A percentile compares a stretch with the other conserved stretches of the same genome.
These are phyloP conservation scores for Apamea crenata DNA, from an alignment of 2,888 invertebrate species.

Conservation along the genomic window DNA sequence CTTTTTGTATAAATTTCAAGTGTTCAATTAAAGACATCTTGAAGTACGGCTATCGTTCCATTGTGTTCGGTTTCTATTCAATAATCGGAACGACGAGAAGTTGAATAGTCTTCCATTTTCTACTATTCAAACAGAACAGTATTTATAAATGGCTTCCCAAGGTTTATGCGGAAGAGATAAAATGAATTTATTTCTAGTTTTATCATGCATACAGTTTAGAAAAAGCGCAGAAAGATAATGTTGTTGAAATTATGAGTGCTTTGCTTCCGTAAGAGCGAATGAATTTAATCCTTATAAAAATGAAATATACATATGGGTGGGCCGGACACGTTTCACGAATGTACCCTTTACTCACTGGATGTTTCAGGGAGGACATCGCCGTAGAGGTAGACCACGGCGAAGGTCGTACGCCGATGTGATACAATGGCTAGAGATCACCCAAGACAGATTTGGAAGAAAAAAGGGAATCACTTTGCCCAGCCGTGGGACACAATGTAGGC, in stretches of 20 bases:
- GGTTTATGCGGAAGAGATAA: conserved; percentile 7
- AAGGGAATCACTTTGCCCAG: too few species aligned
- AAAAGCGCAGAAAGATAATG: conserved; percentile 1
- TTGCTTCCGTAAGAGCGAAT: too few species aligned
- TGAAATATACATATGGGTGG: not conserved
- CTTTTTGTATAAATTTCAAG: conserved; percentile 38
- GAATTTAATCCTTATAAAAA: not conserved
- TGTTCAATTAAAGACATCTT: conserved; percentile 46
- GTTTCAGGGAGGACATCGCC: too few species aligned
- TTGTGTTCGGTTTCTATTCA: conserved; percentile 41
- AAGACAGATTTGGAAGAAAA: too few species aligned
- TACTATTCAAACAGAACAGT: conserved; percentile 26
- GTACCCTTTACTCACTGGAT: too few species aligned
- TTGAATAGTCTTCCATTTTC: conserved; percentile 41
- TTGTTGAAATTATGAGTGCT: not conserved
- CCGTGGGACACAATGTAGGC: too few species aligned
- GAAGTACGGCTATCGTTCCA: conserved; percentile 36
- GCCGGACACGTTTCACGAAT: too few species aligned
- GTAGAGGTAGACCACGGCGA: too few species aligned
- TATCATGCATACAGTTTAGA: not conserved
- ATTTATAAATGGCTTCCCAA: conserved; percentile 35
- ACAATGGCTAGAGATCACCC: too few species aligned
- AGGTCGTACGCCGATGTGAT: too few species aligned
- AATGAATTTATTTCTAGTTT: not conserved
- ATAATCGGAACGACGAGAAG: conserved; percentile 15